Evolutionary conservation across 2,797 vertebrate species (phyloP).

Genomic region (Sarcoramphus papa): DNA sequence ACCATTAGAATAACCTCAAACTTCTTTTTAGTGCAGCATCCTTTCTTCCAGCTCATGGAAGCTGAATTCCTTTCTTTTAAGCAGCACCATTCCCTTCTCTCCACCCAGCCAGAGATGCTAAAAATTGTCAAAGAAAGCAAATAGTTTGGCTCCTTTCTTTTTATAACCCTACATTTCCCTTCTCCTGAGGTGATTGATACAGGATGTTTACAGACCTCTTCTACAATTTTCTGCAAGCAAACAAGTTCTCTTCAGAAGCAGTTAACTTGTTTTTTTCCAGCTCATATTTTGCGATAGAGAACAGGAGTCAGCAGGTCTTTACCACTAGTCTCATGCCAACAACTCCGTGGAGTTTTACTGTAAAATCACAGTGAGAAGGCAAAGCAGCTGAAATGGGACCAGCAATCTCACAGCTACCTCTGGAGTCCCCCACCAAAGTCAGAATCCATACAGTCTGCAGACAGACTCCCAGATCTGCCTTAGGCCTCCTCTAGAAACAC

Average conservation of each 20-base stretch:
- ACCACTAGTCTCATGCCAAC: neutral
- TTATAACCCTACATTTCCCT: neutral
- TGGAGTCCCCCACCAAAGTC: neutral
- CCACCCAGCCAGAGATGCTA: neutral
- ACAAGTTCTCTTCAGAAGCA: neutral
- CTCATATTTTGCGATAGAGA: neutral
- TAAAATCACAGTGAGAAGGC: neutral
- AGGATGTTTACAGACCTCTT: neutral
- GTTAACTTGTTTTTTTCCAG: neutral
- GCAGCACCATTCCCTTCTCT: neutral
- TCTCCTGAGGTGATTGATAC: neutral
- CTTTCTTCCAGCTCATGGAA: neutral
- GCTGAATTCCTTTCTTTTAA: neutral
- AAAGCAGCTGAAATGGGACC: neutral
- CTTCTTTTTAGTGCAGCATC: neutral
- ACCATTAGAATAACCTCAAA: neutral
- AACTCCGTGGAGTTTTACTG: neutral
- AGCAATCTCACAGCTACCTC: neutral
- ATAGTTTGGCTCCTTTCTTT: neutral
- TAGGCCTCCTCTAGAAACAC: neutral
- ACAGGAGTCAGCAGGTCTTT: neutral
- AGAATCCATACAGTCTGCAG: neutral
- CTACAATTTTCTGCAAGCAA: neutral
- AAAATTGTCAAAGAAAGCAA: neutral
- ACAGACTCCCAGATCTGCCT: neutral